phyloP scores from a whole-genome alignment of 1,140 invertebrate species.

The Coenobita brevimanus region DNA sequence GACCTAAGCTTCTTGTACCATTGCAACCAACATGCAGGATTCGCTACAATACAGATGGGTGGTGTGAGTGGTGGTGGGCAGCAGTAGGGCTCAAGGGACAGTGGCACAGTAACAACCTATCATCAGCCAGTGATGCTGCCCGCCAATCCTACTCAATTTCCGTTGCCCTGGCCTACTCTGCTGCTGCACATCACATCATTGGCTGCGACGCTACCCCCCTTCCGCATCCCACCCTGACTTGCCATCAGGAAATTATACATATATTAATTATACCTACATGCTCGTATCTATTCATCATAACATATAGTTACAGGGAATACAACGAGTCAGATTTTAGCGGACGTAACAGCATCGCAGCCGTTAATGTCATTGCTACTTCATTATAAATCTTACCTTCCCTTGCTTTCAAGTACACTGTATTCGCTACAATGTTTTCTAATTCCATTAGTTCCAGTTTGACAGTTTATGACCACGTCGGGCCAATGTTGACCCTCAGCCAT shows the following conservation, averaged over 20 bases:
- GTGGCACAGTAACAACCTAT: no score
- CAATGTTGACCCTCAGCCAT: conserved; percentile 68
- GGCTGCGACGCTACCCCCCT: no score
- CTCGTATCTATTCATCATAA: no score
- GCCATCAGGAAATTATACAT: not conserved
- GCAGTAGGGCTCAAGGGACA: no score
- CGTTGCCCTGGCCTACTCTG: not conserved
- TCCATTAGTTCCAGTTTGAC: conserved; percentile 99
- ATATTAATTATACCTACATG: no score
- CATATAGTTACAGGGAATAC: not conserved
- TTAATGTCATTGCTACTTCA: not conserved
- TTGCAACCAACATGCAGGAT: no score
- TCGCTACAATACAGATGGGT: no score
- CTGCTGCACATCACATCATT: not conserved
- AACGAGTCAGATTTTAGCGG: not conserved
- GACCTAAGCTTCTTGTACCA: no score
- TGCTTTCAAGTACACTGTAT: conserved; percentile 99
- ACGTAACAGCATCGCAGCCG: not conserved
- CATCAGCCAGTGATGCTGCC: not conserved
- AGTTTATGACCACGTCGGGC: conserved; percentile 68
- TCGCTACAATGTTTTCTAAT: conserved; percentile 99
- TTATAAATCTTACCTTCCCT: conserved; percentile 90
- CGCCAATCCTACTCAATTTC: conserved; percentile 11
- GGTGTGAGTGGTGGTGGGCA: no score
- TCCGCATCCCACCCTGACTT: not conserved